Evolutionary conservation across 37 sponge, comb jelly and placozoan genomes (phyloP).

Genomic region (Oopsacas minuta): DNA sequence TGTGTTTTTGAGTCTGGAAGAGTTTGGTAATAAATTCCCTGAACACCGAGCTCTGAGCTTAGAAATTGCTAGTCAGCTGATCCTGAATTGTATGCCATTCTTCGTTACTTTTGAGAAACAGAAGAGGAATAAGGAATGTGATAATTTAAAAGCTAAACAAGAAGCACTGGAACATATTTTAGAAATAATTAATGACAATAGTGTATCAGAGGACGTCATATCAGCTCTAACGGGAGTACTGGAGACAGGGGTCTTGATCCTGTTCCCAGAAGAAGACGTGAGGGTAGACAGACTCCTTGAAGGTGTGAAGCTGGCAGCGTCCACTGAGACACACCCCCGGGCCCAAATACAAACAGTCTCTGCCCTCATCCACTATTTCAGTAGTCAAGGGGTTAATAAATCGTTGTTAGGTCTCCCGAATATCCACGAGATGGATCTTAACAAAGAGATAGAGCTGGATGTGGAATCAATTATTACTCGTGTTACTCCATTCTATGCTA

Average conservation of each 20-base stretch:
- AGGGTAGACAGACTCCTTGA: neutral
- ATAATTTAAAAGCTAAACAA: neutral
- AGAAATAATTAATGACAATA: neutral
- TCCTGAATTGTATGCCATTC: neutral
- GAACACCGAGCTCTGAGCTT: neutral
- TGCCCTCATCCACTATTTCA: conserved; percentile 74
- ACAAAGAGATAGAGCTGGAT: neutral
- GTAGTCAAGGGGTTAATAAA: conserved; percentile 40
- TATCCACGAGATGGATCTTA: neutral
- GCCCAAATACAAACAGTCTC: neutral
- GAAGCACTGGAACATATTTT: neutral
- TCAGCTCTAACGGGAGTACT: neutral
- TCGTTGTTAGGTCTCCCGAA: conserved; percentile 48
- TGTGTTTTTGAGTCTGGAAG: neutral
- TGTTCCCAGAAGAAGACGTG: neutral
- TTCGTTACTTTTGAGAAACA: neutral
- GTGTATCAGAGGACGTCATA: neutral
- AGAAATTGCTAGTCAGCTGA: neutral
- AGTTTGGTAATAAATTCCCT: neutral
- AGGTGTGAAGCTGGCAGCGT: neutral
- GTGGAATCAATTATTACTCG: neutral
- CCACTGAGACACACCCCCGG: neutral
- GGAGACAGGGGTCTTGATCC: neutral
- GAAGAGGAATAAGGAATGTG: neutral
- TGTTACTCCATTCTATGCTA: neutral